Evolutionary conservation across 2,797 vertebrate genomes (phyloP).

Genomic region (Amphiprion clarkii): DNA sequence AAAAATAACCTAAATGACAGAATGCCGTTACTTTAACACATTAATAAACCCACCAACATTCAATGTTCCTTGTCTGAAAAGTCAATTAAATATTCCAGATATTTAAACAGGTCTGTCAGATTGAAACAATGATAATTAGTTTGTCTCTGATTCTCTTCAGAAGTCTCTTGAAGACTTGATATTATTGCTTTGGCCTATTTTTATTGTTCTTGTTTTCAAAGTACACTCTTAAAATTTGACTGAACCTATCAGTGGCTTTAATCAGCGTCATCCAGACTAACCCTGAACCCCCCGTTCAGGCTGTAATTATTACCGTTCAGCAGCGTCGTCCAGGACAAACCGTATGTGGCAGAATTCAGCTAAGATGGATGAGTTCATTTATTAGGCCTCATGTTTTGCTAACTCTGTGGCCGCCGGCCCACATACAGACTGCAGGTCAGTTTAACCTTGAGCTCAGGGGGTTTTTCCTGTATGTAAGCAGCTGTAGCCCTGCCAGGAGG

Average conservation of each 20-base stretch:
- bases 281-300: conserved; percentile 37
- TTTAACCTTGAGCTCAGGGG: conserved; percentile 85
- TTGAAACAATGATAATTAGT: too few relatives aligned
- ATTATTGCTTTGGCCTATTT: too few relatives aligned
- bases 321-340: conserved; percentile 65
- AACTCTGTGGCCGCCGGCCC: conserved; percentile 76
- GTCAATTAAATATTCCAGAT: too few relatives aligned
- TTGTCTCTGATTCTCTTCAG: too few relatives aligned
- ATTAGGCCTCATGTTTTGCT: conserved; percentile 80
- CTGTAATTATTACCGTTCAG: conserved; percentile 66
- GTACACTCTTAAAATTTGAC: too few relatives aligned
- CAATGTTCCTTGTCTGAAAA: too few relatives aligned
- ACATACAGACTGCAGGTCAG: conserved; percentile 73
- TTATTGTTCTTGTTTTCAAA: too few relatives aligned
- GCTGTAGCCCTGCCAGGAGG: conserved; percentile 73
- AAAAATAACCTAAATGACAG: too few relatives aligned
- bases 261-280: conserved; percentile 46
- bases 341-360: conserved; percentile 67
- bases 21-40: too few relatives aligned
- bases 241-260: conserved; percentile 7
- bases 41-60: too few relatives aligned
- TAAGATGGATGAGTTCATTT: conserved; percentile 84
- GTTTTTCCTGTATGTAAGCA: conserved; percentile 61
- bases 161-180: too few relatives aligned
- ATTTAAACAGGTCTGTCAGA: too few relatives aligned